Conservation (phyloP, 2,113 vertebrate genomes). For the Phyllopteryx taeniolatus region DNA sequence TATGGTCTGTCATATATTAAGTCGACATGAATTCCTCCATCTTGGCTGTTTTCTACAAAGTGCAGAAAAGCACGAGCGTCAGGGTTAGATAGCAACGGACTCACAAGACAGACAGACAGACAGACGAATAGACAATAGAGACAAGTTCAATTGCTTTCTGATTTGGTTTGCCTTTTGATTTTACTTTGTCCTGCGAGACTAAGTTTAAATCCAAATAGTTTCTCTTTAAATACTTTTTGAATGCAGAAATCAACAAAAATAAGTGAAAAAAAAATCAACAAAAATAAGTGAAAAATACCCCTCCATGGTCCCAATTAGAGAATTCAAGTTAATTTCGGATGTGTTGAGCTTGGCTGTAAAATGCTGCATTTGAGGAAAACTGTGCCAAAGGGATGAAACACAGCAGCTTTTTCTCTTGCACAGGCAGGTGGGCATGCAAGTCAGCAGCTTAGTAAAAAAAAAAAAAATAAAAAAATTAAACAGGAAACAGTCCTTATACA, state of each 20-base stretch:
- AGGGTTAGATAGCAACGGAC: conserved; percentile 76
- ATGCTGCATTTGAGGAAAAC: conserved; percentile 71
- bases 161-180: conserved; percentile 30
- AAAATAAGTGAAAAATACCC: conserved; percentile 23
- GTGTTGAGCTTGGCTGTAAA: conserved; percentile 67
- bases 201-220: conserved; percentile 12
- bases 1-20: conserved; percentile 83
- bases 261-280: background rate
- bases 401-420: conserved; percentile 68
- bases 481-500: conserved; percentile 76
- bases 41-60: conserved; percentile 86
- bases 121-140: conserved; percentile 74
- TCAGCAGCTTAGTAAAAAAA: conserved; percentile 58
- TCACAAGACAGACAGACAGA: conserved; percentile 81
- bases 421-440: conserved; percentile 75
- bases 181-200: conserved; percentile 18
- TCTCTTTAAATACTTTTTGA: conserved; percentile 7
- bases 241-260: conserved; percentile 23
- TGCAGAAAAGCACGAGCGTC: conserved; percentile 80
- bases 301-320: conserved; percentile 25
- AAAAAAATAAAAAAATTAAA: conserved; percentile 18
- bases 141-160: conserved; percentile 66
- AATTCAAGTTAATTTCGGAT: conserved; percentile 49
- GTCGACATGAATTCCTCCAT: conserved; percentile 80
- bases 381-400: conserved; percentile 66